phyloP scores from a whole-genome alignment of 2,113 vertebrate species.

The Scomber colias region DNA sequence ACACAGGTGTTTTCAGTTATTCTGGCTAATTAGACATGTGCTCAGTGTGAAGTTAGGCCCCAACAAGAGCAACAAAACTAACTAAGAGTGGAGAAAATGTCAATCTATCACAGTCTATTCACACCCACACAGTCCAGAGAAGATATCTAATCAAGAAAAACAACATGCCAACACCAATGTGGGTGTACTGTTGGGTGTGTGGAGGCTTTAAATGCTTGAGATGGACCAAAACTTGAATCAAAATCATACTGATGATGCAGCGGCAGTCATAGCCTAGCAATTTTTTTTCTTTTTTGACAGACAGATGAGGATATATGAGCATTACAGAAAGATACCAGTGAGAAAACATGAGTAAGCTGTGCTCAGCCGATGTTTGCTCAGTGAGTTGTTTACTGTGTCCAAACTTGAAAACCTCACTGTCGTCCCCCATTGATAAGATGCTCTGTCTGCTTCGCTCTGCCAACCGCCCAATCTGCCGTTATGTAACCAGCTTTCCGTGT shows the following conservation, averaged over 20 bases:
- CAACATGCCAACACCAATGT: neutral
- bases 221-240: neutral
- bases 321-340: neutral
- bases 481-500: constrained; percentile 33
- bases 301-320: neutral
- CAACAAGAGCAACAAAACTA: neutral
- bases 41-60: neutral
- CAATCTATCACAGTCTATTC: neutral
- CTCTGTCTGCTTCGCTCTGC: constrained; percentile 25
- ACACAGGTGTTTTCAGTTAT: neutral
- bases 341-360: neutral
- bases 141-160: neutral
- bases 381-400: neutral
- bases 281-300: neutral
- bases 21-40: constrained; percentile 9
- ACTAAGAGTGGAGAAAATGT: neutral
- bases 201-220: neutral
- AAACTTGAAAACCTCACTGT: neutral
- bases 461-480: constrained; percentile 26
- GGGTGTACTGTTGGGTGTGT: neutral
- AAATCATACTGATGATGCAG: neutral
- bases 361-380: neutral
- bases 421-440: constrained; percentile 31
- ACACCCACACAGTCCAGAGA: neutral
- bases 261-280: no score